These are phyloP conservation scores for Cotesia glomerata DNA, from an alignment of 1,140 invertebrate species.

Conservation along the genomic window DNA sequence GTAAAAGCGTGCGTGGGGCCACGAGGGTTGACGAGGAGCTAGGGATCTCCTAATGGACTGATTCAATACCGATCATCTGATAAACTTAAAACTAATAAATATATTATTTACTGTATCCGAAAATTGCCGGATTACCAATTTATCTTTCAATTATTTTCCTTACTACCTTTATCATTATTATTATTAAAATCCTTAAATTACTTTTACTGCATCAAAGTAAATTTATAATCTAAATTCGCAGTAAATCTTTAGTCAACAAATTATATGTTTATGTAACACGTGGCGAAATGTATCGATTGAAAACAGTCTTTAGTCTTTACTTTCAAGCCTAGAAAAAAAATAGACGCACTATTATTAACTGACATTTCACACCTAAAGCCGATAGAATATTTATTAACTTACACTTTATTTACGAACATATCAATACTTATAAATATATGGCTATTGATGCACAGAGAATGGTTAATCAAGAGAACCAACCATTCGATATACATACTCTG, in stretches of 20 bases:
- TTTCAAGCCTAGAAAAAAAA: too few species aligned
- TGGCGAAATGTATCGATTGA: slow-evolving; percentile 17
- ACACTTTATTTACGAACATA: not conserved
- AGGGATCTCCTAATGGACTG: slow-evolving; percentile 57
- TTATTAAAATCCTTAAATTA: too few species aligned
- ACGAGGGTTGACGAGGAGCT: slow-evolving; percentile 33
- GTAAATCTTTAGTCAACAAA: slow-evolving; percentile 5
- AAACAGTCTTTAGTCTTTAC: not conserved
- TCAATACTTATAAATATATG: not conserved
- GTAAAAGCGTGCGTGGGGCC: slow-evolving; percentile 15
- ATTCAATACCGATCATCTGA: slow-evolving; percentile 61
- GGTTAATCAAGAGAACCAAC: not conserved
- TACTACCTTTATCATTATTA: too few species aligned
- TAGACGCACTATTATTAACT: not conserved
- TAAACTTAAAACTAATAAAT: slow-evolving; percentile 40
- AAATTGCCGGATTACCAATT: not conserved
- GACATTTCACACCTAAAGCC: too few species aligned
- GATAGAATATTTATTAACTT: too few species aligned
- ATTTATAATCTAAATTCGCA: slow-evolving; percentile 15
- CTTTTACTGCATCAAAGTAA: too few species aligned
- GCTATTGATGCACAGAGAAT: not conserved
- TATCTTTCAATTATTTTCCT: not conserved
- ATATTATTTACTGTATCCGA: not conserved
- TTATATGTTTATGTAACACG: slow-evolving; percentile 13
- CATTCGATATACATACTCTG: slow-evolving; percentile 14